phyloP scores from a whole-genome alignment of 1,140 invertebrate species.

The Cryptotermes secundus region DNA sequence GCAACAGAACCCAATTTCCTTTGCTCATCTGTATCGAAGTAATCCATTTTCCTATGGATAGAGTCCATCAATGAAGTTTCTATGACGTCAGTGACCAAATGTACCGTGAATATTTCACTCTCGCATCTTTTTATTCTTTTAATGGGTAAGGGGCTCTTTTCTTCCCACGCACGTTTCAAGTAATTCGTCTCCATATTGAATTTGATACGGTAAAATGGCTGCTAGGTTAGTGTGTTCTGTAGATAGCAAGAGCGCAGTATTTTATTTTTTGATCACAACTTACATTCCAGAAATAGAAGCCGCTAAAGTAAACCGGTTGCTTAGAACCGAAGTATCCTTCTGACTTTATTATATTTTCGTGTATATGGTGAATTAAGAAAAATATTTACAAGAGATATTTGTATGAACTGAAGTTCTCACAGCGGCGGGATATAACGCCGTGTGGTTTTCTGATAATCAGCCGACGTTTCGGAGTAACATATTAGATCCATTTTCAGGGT shows the following conservation, averaged over 20 bases:
- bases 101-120: slow-evolving; percentile 16
- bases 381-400: too few relatives aligned
- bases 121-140: background rate
- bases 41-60: slow-evolving; percentile 17
- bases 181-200: background rate
- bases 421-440: too few relatives aligned
- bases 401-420: too few relatives aligned
- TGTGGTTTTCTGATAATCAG: too few relatives aligned
- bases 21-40: background rate
- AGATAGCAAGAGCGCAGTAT: background rate
- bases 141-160: background rate
- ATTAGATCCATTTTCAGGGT: too few relatives aligned
- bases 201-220: background rate
- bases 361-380: too few relatives aligned
- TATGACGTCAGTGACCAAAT: slow-evolving; percentile 4
- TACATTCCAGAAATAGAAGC: too few relatives aligned
- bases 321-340: too few relatives aligned
- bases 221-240: background rate
- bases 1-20: background rate
- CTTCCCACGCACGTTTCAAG: background rate
- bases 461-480: too few relatives aligned
- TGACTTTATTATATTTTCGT: too few relatives aligned
- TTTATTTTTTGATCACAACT: background rate
- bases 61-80: slow-evolving; percentile 11
- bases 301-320: too few relatives aligned